These are phyloP conservation scores for Spodoptera frugiperda DNA, from an alignment of 1,140 invertebrate species.

Conservation along the genomic window DNA sequence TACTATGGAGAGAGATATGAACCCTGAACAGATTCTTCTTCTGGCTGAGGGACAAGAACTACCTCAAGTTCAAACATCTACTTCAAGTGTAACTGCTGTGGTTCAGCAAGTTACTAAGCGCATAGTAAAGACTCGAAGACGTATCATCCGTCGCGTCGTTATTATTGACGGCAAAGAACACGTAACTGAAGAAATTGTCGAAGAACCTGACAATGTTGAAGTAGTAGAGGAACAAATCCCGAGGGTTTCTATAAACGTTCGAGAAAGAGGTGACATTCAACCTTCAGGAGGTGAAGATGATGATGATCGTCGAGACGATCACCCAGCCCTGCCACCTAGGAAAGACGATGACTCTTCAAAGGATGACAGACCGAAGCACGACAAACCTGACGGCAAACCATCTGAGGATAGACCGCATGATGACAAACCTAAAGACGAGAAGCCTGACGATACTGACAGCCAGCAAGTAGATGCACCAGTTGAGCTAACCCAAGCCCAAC, in stretches of 20 bases:
- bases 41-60: conserved; percentile 86
- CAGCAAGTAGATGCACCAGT: conserved; percentile 32
- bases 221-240: conserved; percentile 91
- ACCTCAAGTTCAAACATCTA: conserved; percentile 80
- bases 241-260: conserved; percentile 91
- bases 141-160: conserved; percentile 90
- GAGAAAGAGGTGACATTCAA: conserved; percentile 78
- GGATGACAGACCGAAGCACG: conserved; percentile 9
- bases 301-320: conserved; percentile 70
- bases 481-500: conserved; percentile 34
- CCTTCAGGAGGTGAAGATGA: conserved; percentile 66
- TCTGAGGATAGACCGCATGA: conserved; percentile 36
- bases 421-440: conserved; percentile 44
- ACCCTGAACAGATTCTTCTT: conserved; percentile 86
- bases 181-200: conserved; percentile 92
- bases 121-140: conserved; percentile 91
- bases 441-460: conserved; percentile 16
- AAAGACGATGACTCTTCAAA: conserved; percentile 35
- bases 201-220: conserved; percentile 94
- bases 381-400: conserved; percentile 26
- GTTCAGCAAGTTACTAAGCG: conserved; percentile 92
- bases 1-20: conserved; percentile 83
- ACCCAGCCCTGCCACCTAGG: conserved; percentile 53
- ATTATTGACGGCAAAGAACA: conserved; percentile 94
- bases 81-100: conserved; percentile 90